Evolutionary conservation across 2,113 vertebrate species (phyloP).

Genomic region (Plecturocebus donacophilus): DNA sequence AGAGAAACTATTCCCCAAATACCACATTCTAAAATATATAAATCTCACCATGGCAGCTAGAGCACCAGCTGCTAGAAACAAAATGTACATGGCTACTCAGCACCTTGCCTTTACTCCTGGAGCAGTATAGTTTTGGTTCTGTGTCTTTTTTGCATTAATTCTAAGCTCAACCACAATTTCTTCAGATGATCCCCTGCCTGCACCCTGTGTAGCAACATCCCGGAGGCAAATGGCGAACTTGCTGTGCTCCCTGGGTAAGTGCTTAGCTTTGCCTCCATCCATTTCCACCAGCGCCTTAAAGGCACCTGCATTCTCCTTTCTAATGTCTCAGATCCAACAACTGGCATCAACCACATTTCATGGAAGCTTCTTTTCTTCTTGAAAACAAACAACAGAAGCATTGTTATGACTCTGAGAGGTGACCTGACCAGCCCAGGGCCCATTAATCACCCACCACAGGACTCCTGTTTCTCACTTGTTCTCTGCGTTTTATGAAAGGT

Average conservation of each 20-base stretch:
- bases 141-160: neutral
- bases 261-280: neutral
- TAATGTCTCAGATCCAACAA: neutral
- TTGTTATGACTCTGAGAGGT: neutral
- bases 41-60: neutral
- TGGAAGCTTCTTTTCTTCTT: neutral
- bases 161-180: neutral
- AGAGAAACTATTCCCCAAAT: neutral
- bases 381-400: neutral
- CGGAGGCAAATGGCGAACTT: neutral
- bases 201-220: neutral
- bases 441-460: neutral
- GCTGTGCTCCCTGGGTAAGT: neutral
- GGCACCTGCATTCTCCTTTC: neutral
- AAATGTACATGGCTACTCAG: accelerated
- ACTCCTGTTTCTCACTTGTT: neutral
- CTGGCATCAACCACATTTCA: neutral
- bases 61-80: neutral
- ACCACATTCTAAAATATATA: neutral
- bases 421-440: neutral
- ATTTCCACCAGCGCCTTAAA: neutral
- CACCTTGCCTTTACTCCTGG: neutral
- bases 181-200: neutral
- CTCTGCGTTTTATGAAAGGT: neutral
- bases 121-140: neutral